A percentile compares a stretch with the other conserved stretches of the same genome.
Conservation (phyloP, 2,888 invertebrate species). For the Lasius fuliginosus region DNA sequence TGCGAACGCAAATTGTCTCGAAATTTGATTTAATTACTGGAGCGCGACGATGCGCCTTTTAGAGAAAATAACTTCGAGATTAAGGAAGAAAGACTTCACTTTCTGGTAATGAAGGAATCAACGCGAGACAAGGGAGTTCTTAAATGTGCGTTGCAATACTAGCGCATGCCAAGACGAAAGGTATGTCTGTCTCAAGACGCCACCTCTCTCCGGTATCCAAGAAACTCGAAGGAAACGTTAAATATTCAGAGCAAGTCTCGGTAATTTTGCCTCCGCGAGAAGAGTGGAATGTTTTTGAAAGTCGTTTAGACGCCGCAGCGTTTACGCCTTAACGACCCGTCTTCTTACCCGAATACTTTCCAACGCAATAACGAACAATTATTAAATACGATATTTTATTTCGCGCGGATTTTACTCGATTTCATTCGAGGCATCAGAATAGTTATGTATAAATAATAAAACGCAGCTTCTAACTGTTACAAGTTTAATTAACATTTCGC, state of each 20-base stretch:
- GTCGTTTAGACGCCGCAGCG: conserved; percentile 59
- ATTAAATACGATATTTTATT: conserved; percentile 24
- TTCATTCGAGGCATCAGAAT: background rate
- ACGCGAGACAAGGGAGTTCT: conserved; percentile 57
- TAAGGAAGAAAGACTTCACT: conserved; percentile 53
- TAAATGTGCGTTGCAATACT: conserved; percentile 52
- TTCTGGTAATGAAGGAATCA: conserved; percentile 58
- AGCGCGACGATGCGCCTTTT: conserved; percentile 20
- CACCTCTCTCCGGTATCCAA: conserved; percentile 44
- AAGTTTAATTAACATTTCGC: conserved; percentile 1
- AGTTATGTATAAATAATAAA: conserved; percentile 17
- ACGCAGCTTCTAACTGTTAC: background rate
- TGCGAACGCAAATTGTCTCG: conserved; percentile 23
- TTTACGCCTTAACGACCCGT: conserved; percentile 60
- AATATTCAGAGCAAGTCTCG: conserved; percentile 66
- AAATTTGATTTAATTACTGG: conserved; percentile 55
- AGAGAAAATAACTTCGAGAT: conserved; percentile 47
- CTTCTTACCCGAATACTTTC: conserved; percentile 48
- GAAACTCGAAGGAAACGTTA: conserved; percentile 65
- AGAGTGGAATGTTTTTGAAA: conserved; percentile 59
- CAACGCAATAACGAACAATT: conserved; percentile 47
- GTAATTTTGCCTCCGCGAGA: conserved; percentile 53
- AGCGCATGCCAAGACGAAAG: conserved; percentile 47
- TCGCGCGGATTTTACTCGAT: background rate
- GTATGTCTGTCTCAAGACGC: conserved; percentile 42